Evolutionary conservation across 1,140 invertebrate species (phyloP), one percentile per base, ranked within the genome.

Genomic region (Sarcophaga bullata): DNA sequence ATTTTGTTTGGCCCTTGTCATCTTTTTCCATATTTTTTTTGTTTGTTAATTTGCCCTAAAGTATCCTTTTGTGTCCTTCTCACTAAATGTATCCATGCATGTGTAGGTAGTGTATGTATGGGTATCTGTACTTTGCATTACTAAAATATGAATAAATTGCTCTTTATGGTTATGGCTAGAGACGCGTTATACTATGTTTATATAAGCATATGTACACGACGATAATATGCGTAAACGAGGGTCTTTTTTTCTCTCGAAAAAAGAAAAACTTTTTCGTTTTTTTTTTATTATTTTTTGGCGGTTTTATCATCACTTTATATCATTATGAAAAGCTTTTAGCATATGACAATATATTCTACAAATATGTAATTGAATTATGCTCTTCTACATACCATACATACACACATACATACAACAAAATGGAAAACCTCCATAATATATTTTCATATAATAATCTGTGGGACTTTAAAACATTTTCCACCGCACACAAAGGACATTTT

Each of bases 251-350:
- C n/a, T n/a, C n/a, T 37, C 1, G 25, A 37, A 37, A 37, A 37
- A 37, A 37, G 25, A 37, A 37, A 37, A 37, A 37, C 1, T 4
- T 37, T 37, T 37, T 37, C 4, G 25, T 37, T 37, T 37, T 37
- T 37, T 37, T 37, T 37, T 37, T 37, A 19, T 8, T 58, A 15
- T 58, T 19, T 62, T 68, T 68, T n/a, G 62, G 62, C 62, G 62
- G 62, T 68, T 68, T 52, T 68, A 37, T 37, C 19, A 68, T 68
- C 62, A 68, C 62, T 68, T 68, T 68, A 68, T 68, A 68, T 68
- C 62, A 68, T 68, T 68, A 68, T 68, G 62, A 68, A 68, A 68
- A 68, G 62, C 62, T 68, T 68, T 68, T 68, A 68, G 62, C 62
- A 68, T 68, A 68, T 68, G 62, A 68, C 62, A 68, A 68, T 68